Conservation (phyloP, 2,113 vertebrate genomes). For the Oreochromis tanganicae region DNA sequence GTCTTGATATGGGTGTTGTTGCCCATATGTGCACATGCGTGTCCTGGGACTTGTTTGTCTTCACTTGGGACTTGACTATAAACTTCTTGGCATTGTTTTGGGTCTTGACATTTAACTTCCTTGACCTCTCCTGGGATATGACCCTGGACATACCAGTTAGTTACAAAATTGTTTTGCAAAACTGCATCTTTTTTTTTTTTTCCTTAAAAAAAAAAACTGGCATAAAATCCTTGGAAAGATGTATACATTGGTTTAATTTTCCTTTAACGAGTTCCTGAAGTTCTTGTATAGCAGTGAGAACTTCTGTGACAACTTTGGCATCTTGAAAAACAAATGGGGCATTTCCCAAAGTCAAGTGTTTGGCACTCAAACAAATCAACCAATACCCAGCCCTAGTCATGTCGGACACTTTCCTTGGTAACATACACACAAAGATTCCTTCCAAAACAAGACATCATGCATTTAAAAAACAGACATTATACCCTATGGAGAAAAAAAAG, state of each 20-base stretch:
- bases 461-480: not conserved
- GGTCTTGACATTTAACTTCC: not conserved
- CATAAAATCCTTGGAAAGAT: not conserved
- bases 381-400: not conserved
- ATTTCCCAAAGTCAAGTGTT: not conserved
- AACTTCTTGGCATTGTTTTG: not conserved
- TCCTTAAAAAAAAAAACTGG: fast-evolving
- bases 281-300: not conserved
- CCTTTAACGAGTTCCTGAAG: not conserved
- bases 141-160: not conserved
- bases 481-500: not conserved
- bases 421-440: not conserved
- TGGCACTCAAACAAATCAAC: not conserved
- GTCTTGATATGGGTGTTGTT: not conserved
- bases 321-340: not conserved
- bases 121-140: not conserved
- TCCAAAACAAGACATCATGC: constrained; percentile 7
- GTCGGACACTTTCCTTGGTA: not conserved
- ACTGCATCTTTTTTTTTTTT: not conserved
- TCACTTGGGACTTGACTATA: not conserved
- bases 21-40: not conserved
- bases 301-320: not conserved
- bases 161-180: not conserved
- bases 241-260: not conserved
- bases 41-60: not conserved